Evolutionary conservation across 2,113 vertebrate species (phyloP).

Genomic region (Poicephalus meyeri): DNA sequence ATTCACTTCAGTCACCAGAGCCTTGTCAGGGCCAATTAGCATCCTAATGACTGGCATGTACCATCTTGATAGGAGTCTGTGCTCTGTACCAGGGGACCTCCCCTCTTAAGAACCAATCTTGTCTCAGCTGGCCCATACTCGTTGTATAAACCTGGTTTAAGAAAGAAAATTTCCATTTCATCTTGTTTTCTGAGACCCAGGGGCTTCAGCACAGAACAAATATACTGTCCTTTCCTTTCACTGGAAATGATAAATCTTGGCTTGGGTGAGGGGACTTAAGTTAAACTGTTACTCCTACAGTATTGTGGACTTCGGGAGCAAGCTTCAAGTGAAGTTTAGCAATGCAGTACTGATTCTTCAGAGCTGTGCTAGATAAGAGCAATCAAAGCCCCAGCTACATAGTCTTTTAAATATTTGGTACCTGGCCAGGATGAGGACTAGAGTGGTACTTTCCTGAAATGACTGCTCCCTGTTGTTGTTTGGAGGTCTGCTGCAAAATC

Average conservation of each 20-base stretch:
- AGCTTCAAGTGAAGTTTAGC: background rate
- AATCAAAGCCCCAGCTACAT: background rate
- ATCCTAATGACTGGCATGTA: slow-evolving; percentile 61
- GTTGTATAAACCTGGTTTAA: background rate
- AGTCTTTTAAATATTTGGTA: background rate
- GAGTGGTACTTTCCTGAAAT: background rate
- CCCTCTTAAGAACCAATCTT: slow-evolving; percentile 7
- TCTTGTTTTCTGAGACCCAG: slow-evolving; percentile 10
- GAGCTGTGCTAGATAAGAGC: background rate
- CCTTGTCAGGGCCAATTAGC: slow-evolving; percentile 62
- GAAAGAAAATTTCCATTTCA: slow-evolving; percentile 19
- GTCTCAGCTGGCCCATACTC: background rate
- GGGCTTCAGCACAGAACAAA: slow-evolving; percentile 21
- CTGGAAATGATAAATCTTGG: background rate
- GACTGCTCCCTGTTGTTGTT: background rate
- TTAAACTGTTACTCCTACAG: background rate
- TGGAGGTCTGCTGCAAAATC: background rate
- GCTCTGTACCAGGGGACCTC: background rate
- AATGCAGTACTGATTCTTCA: background rate
- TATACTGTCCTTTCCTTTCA: background rate
- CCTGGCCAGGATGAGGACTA: background rate
- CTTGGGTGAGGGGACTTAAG: background rate
- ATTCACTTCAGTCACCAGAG: slow-evolving; percentile 46
- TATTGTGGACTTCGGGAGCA: background rate
- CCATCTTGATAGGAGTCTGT: slow-evolving; percentile 13